These are phyloP conservation scores for Penaeus indicus DNA, from an alignment of 1,140 invertebrate genomes.

Conservation along the genomic window DNA sequence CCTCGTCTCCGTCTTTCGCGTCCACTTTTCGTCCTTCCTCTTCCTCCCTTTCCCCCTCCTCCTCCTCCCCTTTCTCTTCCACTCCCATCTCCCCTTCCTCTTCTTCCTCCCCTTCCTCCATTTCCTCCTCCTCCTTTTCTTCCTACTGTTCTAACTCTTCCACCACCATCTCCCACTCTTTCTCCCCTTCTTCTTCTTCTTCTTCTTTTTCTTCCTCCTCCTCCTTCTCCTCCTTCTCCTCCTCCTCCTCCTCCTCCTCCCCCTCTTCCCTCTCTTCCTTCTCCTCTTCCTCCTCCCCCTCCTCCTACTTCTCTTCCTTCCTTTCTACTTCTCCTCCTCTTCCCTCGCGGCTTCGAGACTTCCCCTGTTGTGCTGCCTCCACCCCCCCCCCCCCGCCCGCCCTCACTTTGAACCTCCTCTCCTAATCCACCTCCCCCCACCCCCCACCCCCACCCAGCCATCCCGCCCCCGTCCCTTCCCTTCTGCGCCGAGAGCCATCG, in stretches of 20 bases:
- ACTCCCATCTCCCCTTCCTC: no score
- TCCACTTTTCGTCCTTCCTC: conserved; percentile 8
- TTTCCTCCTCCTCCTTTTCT: neutral
- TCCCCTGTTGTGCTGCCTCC: neutral
- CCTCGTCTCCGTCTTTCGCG: neutral
- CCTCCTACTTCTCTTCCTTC: neutral
- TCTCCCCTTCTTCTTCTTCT: neutral
- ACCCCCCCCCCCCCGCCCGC: neutral
- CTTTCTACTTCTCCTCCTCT: neutral
- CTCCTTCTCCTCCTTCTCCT: neutral
- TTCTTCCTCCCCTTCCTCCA: neutral
- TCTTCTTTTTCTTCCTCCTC: neutral
- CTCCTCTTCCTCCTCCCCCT: neutral
- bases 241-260: neutral
- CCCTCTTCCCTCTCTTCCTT: neutral
- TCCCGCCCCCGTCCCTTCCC: no score
- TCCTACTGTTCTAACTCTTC: neutral
- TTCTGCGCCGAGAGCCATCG: no score
- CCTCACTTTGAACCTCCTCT: neutral
- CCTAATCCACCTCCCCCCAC: neutral
- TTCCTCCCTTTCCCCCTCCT: neutral
- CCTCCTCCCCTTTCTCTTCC: neutral
- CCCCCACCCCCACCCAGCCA: neutral
- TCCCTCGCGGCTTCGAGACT: conserved; percentile 10
- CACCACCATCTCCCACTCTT: neutral